phyloP scores from a whole-genome alignment of 2,888 invertebrate genomes.

The Oscheius sp. region DNA sequence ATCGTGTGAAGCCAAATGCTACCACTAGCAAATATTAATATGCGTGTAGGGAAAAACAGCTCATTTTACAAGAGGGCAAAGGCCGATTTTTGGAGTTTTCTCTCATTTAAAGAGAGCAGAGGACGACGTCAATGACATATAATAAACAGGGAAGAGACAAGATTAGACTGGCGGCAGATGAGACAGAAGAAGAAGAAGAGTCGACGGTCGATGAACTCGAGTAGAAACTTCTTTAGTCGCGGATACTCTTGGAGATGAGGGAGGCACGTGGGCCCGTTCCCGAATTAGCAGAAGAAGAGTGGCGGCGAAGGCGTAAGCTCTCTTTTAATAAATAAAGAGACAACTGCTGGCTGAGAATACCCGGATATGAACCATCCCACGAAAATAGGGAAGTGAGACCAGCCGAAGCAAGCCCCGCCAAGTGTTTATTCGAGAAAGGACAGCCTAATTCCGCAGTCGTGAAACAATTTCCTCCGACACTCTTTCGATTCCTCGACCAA shows the following conservation, averaged over 20 bases:
- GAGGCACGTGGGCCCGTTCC: neutral
- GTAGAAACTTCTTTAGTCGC: neutral
- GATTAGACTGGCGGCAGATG: too few species aligned
- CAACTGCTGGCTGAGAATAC: neutral
- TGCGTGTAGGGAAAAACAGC: conserved; percentile 4
- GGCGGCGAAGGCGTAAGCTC: conserved; percentile 7
- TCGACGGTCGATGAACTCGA: neutral
- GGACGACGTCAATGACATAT: too few species aligned
- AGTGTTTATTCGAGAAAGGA: conserved; percentile 26
- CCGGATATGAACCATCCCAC: neutral
- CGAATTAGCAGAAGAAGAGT: neutral
- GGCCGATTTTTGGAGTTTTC: neutral
- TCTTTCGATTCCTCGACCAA: neutral
- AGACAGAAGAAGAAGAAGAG: too few species aligned
- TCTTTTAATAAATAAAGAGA: conserved; percentile 20
- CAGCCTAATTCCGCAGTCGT: conserved; percentile 11
- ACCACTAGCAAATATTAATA: conserved; percentile 7
- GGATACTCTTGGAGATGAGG: neutral
- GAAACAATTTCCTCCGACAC: conserved; percentile 3
- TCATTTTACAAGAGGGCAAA: conserved; percentile 1
- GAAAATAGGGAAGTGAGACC: neutral
- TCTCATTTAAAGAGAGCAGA: neutral
- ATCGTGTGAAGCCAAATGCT: conserved; percentile 20
- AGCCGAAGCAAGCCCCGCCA: neutral
- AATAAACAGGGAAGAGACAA: too few species aligned